A percentile compares a stretch with the other conserved stretches of the same genome.
phyloP scores from a whole-genome alignment of 2,113 vertebrate genomes.

The Jaculus jaculus region DNA sequence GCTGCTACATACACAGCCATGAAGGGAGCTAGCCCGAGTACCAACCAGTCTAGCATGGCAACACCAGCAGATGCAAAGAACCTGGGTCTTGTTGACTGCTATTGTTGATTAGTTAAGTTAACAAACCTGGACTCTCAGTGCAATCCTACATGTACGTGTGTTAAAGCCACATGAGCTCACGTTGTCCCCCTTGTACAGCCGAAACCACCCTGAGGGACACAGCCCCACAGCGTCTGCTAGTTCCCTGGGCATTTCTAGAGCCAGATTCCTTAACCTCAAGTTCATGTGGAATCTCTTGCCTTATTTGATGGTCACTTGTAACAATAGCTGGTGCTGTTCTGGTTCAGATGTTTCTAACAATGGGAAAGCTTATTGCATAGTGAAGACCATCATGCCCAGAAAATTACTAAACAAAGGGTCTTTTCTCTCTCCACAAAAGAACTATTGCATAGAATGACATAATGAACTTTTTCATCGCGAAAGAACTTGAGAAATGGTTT shows the following conservation, averaged over 20 bases:
- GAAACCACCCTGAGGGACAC: neutral
- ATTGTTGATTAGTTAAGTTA: neutral
- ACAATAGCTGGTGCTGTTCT: constrained; percentile 75
- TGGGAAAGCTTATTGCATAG: constrained; percentile 67
- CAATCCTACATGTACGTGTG: neutral
- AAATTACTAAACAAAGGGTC: constrained; percentile 73
- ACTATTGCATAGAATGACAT: constrained; percentile 70
- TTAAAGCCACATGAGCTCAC: neutral
- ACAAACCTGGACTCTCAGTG: neutral
- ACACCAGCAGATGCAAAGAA: neutral
- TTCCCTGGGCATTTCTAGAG: constrained; percentile 22
- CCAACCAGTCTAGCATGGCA: neutral
- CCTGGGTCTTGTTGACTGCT: neutral
- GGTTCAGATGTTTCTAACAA: constrained; percentile 72
- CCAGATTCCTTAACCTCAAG: constrained; percentile 65
- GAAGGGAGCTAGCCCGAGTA: neutral
- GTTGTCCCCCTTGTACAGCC: neutral
- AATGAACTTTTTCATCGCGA: constrained; percentile 75
- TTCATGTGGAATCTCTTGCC: constrained; percentile 71
- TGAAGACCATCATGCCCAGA: constrained; percentile 65
- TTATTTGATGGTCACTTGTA: constrained; percentile 42
- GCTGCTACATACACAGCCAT: neutral
- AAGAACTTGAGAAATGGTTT: constrained; percentile 73
- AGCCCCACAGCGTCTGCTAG: neutral
- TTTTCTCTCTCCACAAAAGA: constrained; percentile 70